A percentile compares a stretch with the other conserved stretches of the same genome.
phyloP scores from a whole-genome alignment of 2,797 vertebrate genomes.

The Setipinna tenuifilis region DNA sequence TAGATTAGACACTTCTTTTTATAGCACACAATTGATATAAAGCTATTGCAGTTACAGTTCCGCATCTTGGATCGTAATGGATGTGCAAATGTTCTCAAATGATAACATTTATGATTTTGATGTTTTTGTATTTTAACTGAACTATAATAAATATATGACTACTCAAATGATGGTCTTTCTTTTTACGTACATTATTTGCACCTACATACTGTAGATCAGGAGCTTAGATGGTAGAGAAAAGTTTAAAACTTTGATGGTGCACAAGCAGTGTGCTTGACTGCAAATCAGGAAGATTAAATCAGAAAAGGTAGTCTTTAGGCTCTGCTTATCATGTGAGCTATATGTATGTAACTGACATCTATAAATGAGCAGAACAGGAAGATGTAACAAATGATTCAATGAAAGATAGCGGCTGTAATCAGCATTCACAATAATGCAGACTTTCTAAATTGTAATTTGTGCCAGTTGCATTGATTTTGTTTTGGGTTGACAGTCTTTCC shows the following conservation, averaged over 20 bases:
- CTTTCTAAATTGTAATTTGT: too few species aligned
- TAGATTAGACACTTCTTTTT: constrained; percentile 35
- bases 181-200: not conserved
- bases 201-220: not conserved
- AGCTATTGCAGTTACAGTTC: constrained; percentile 27
- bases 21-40: constrained; percentile 29
- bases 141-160: constrained; percentile 71
- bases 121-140: constrained; percentile 70
- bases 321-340: too few species aligned
- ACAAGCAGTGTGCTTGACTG: too few species aligned
- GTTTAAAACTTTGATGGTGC: not conserved
- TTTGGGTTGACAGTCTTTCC: too few species aligned
- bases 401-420: too few species aligned
- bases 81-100: constrained; percentile 63
- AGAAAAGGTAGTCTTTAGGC: too few species aligned
- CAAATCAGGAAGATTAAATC: too few species aligned
- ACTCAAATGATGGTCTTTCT: constrained; percentile 21
- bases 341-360: too few species aligned
- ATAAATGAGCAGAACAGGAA: too few species aligned
- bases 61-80: constrained; percentile 59
- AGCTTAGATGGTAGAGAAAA: not conserved
- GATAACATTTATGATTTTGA: constrained; percentile 60
- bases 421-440: too few species aligned
- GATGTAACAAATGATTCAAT: too few species aligned
- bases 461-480: too few species aligned